phyloP scores from a whole-genome alignment of 2,888 invertebrate species.

The Drosophila phalerata region DNA sequence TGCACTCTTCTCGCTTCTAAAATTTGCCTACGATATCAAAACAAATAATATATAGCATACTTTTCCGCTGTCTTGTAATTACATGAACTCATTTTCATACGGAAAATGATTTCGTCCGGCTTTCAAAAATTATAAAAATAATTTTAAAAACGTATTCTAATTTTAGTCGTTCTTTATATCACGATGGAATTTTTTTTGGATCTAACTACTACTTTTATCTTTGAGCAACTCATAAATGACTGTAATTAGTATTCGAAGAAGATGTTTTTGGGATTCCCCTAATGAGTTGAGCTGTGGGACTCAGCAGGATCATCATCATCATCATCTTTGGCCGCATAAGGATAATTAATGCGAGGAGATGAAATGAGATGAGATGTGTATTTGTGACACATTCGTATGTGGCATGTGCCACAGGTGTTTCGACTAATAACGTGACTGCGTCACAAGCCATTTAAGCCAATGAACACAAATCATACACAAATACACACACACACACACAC shows the following conservation, averaged over 20 bases:
- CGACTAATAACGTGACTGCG: conserved; percentile 70
- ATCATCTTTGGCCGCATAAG: conserved; percentile 21
- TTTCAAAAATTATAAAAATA: neutral
- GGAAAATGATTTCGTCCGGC: neutral
- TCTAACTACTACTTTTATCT: no score
- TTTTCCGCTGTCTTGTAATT: no score
- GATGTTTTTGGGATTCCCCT: neutral
- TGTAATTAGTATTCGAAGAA: conserved; percentile 22
- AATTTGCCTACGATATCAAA: neutral
- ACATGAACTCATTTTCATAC: no score
- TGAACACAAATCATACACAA: conserved; percentile 72
- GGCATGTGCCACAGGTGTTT: conserved; percentile 85
- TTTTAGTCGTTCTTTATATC: neutral
- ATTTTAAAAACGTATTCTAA: neutral
- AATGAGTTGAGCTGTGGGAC: neutral
- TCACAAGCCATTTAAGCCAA: conserved; percentile 69
- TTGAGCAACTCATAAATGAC: neutral
- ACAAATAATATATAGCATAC: neutral
- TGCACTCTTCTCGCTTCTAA: no score
- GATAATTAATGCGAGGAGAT: conserved; percentile 78
- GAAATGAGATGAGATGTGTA: conserved; percentile 63
- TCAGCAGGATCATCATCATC: neutral
- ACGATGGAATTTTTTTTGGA: no score
- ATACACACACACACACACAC: conserved; percentile 7
- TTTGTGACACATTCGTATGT: conserved; percentile 60